These are phyloP conservation scores for Cephus rjabovi DNA, from an alignment of 2,888 invertebrate species.

Conservation along the genomic window DNA sequence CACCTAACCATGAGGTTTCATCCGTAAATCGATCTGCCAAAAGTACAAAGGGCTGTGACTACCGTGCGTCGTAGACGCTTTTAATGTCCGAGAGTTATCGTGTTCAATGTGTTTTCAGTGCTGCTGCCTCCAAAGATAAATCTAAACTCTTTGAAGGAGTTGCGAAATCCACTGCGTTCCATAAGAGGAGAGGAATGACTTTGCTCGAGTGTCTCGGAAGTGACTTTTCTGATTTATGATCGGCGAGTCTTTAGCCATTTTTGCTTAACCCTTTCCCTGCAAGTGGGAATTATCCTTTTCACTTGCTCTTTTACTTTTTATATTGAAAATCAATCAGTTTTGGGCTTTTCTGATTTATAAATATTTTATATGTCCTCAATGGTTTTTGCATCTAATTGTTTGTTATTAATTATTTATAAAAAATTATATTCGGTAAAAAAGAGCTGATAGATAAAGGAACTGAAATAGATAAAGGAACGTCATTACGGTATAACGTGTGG, in stretches of 20 bases:
- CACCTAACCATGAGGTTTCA: not conserved
- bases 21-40: not conserved
- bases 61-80: not conserved
- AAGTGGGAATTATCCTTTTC: too few species aligned
- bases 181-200: not conserved
- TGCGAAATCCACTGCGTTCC: not conserved
- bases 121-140: not conserved
- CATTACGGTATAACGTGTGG: too few species aligned
- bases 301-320: too few species aligned
- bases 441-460: too few species aligned
- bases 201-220: not conserved
- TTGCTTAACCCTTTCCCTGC: not conserved
- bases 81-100: not conserved
- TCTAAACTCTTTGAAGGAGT: not conserved
- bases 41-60: not conserved
- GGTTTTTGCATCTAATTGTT: too few species aligned
- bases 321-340: too few species aligned
- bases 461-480: too few species aligned
- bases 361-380: too few species aligned
- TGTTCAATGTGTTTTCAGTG: not conserved
- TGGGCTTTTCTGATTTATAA: too few species aligned
- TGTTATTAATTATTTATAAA: too few species aligned
- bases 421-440: too few species aligned
- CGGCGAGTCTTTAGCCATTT: not conserved
- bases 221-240: not conserved